A percentile compares a stretch with the other conserved stretches of the same genome.
Evolutionary conservation across 1,140 invertebrate genomes (phyloP).

Genomic region (Scaptomyza graminum): DNA sequence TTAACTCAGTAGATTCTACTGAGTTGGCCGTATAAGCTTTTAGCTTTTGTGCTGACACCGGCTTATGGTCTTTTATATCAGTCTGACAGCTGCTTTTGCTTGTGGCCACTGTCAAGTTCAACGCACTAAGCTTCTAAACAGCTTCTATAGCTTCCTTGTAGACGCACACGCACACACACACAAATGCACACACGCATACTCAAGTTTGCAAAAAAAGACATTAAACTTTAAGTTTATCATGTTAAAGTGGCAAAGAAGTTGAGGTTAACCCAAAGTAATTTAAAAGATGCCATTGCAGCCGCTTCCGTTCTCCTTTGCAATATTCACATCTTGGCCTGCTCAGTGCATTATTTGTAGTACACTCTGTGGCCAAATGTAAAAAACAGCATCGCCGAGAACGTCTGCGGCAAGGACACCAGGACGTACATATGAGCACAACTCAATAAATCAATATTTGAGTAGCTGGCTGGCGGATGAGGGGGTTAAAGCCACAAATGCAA

Average conservation of each 20-base stretch:
- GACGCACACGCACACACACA: constrained; percentile 11
- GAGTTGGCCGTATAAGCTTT: constrained; percentile 9
- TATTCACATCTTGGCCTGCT: background rate
- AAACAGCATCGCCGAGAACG: constrained; percentile 10
- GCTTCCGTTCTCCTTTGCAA: background rate
- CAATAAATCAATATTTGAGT: constrained; percentile 77
- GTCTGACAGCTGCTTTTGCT: constrained; percentile 5
- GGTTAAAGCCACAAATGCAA: constrained; percentile 55
- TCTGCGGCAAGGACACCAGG: constrained; percentile 30
- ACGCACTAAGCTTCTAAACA: constrained; percentile 23
- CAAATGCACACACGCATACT: too few species aligned
- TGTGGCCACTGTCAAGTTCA: constrained; percentile 53
- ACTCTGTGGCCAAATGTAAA: constrained; percentile 23
- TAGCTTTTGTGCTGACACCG: background rate
- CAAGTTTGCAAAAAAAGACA: constrained; percentile 69
- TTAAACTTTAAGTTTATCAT: constrained; percentile 66
- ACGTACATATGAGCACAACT: constrained; percentile 26
- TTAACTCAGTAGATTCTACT: background rate
- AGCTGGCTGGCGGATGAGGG: constrained; percentile 4
- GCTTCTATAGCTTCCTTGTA: constrained; percentile 22
- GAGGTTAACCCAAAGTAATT: constrained; percentile 62
- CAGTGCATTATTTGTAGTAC: constrained; percentile 20
- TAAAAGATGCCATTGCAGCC: constrained; percentile 32
- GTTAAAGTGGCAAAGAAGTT: constrained; percentile 47
- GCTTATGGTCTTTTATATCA: constrained; percentile 10